A percentile compares a stretch with the other conserved stretches of the same genome.
Evolutionary conservation across 1,140 invertebrate genomes (phyloP).

Genomic region (Pogonus chalceus): DNA sequence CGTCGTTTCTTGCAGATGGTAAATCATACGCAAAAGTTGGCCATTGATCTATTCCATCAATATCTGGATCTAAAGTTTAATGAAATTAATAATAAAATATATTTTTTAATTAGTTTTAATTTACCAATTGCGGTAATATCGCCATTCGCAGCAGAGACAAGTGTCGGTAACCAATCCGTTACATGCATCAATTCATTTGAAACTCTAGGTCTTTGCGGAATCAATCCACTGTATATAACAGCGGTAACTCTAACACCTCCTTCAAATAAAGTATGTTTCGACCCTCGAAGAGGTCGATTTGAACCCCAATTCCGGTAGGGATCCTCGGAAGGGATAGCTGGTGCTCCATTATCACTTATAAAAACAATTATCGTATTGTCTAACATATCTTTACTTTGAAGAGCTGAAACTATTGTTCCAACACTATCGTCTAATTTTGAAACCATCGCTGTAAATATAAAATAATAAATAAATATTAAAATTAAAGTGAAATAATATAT

Average conservation of each 20-base stretch:
- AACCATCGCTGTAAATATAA: constrained; percentile 50
- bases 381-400: constrained; percentile 48
- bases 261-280: constrained; percentile 46
- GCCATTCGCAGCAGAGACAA: constrained; percentile 42
- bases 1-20: constrained; percentile 34
- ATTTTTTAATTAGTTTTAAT: constrained; percentile 25
- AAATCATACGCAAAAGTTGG: constrained; percentile 34
- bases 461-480: constrained; percentile 7
- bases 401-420: constrained; percentile 48
- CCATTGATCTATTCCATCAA: constrained; percentile 44
- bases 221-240: constrained; percentile 44
- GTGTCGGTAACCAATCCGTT: constrained; percentile 61
- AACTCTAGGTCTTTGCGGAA: constrained; percentile 39
- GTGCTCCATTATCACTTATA: constrained; percentile 56
- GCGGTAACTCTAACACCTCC: constrained; percentile 54
- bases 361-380: constrained; percentile 63
- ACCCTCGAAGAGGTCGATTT: constrained; percentile 55
- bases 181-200: constrained; percentile 55
- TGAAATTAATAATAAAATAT: background rate
- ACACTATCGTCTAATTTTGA: constrained; percentile 61
- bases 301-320: constrained; percentile 47
- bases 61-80: constrained; percentile 28
- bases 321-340: constrained; percentile 36
- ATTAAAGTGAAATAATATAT: constrained; percentile 12
- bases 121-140: constrained; percentile 30